Evolutionary conservation across 2,113 vertebrate species (phyloP), one percentile per base, ranked within the genome.

Genomic region (Cyprinodon variegatus): DNA sequence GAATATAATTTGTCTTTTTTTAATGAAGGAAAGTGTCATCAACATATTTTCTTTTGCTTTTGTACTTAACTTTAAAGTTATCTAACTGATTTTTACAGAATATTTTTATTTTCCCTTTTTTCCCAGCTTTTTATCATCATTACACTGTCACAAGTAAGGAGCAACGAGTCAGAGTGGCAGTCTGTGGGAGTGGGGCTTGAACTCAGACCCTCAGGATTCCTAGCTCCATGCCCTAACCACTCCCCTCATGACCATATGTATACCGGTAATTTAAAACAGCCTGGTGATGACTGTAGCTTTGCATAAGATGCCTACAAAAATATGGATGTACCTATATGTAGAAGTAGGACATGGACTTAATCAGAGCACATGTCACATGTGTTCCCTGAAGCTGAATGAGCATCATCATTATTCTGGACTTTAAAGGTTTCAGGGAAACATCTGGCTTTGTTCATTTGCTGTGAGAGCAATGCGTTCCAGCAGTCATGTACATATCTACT

Each of bases 391-490:
- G 65, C 64, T 70, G 39, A 38, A 11, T n/a, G 14, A 63, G 50
- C 69, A 48, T 41, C 73, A 45, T 63, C 36, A 41, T 37, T 36
- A 20, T 1, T 60, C n/a, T 6, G 68, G 13, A 67, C 36, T 13
- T 60, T 41, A 17, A 10, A 29, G 59, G 53, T 43, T 40, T 46
- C 11, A 14, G 2, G 11, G 40, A 72, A 62, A 70, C 72, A 72
- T 79, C 37, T 63, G 46, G 40, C 20, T 15, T 9, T 43, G 69
- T n/a, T 67, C 61, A 77, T 63, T 6, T 36, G 70, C 66, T 68
- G 53, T 60, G 50, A 85, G 43, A 40, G 59, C 43, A 60, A 40
- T 6, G 67, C 64, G 59, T 22, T 66, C 64, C 45, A 46, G 43
- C 63, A 43, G 57, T 14, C 22, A 15, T 65, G 39, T 62, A n/a